Evolutionary conservation across 2,797 vertebrate genomes (phyloP), one percentile per base, ranked within the genome.

Genomic region (Microhierax caerulescens): DNA sequence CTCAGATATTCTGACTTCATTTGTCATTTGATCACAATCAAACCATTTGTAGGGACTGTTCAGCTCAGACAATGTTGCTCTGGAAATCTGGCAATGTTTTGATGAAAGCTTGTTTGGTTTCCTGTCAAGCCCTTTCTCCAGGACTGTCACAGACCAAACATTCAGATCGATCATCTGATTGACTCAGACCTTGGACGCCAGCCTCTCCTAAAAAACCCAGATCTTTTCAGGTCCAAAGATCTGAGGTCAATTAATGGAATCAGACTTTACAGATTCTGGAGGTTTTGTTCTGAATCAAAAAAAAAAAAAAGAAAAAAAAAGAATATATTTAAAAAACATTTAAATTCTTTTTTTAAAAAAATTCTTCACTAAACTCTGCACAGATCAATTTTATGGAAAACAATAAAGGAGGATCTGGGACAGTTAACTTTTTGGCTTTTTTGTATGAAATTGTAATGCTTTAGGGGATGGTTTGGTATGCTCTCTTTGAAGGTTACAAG

Each of bases 81-180:
- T 23, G 67, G 74, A 61, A 78, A 75, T 72, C 36, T 72, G 69
- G 39, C 16, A 68, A 74, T 17, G 15, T 63, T 92, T 68, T 84
- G 32, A 72, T 64, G 69, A 78, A 90, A 93, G 36, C 22, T 74
- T 34, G 9, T 77, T 92, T 88, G 83, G 37, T 18, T 78, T 94
- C 39, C 30, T 75, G 74, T 53, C 91, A 88, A 56, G 45, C 23
- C 22, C 28, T 88, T 96, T 76, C 63, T 85, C 27, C 68, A 85
- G 13, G 22, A 69, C 36, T 68, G 69, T 64, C 45, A 68, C 20
- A 88, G 60, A 70, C 17, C 21, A 86, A 72, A 68, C 8, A 18
- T 64, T 48, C 48, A 0, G 1, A n/a, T n/a, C n/a, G n/a, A n/a
- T n/a, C n/a, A n/a, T n/a, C 20, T 70, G 68, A 63, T 60, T 80